Evolutionary conservation across 2,888 invertebrate species (phyloP), one percentile per base, ranked within the genome.

Genomic region (Blera fallax): DNA sequence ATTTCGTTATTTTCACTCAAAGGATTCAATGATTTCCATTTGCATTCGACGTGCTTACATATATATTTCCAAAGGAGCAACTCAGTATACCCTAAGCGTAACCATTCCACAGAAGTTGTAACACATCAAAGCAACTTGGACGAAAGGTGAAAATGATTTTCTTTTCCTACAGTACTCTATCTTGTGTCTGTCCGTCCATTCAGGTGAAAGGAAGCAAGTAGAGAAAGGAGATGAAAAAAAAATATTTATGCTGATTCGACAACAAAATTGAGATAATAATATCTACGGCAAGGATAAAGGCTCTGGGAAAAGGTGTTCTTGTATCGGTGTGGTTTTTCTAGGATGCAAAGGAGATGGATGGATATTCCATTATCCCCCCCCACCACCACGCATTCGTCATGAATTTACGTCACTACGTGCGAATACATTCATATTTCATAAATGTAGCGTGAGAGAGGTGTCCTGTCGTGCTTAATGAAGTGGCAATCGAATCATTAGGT

Each of bases 231-330:
- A n/a, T n/a, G 18, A 34, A 45, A 62, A 64, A 62, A 64, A 24
- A 43, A 43, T 56, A 65, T 77, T 82, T 70, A 72, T 82, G 74
- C 54, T 82, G 81, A 82, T 76, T 81, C 54, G 60, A 76, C 27
- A 72, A 54, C 43, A 78, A 78, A n/a, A 78, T 65, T 67, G 58
- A 72, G 54, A 40, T 54, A 40, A 72, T 77, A 77, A 77, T 69
- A 79, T 79, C 62, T 43, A 11, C 40, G 37, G 1, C 5, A 16
- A 24, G 27, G 24, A 37, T 43, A 6, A 24, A 24, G 24, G 4
- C 24, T 24, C 24, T 24, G 24, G 24, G 24, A 24, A 40, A 16
- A 34, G 16, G 54, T 34, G 11, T n/a, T n/a, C n/a, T n/a, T n/a
- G n/a, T 56, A 29, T 18, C 32, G 16, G 7, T 60, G 27, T 7